Percentiles rank a stretch among this genome's conserved stretches.
phyloP scores from a whole-genome alignment of 2,797 vertebrate species.

The Sebastes vulpes region DNA sequence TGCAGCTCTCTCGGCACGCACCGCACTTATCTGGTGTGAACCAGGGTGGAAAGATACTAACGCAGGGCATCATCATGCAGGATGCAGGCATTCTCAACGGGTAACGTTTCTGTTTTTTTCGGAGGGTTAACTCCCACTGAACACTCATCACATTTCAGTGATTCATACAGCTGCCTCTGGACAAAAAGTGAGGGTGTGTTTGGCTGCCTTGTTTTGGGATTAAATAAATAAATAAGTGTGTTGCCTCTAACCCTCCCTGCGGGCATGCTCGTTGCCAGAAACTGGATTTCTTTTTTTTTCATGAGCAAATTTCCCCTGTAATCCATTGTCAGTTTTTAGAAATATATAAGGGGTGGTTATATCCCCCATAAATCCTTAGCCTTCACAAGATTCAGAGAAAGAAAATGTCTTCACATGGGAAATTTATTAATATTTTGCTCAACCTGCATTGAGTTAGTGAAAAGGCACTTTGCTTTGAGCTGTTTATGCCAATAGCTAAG shows the following conservation, averaged over 20 bases:
- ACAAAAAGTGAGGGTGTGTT: not conserved
- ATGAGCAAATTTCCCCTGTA: not conserved
- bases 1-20: conserved; percentile 33
- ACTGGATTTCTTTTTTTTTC: not conserved
- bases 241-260: not conserved
- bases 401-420: not conserved
- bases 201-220: conserved; percentile 15
- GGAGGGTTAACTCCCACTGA: not conserved
- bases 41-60: conserved; percentile 53
- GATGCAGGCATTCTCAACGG: conserved; percentile 24
- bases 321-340: not conserved
- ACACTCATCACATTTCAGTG: conserved; percentile 31
- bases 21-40: conserved; percentile 60
- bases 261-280: not conserved
- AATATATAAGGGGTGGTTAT: not conserved
- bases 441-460: not conserved
- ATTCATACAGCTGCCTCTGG: conserved; percentile 18
- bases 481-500: not conserved
- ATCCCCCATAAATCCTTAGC: not conserved
- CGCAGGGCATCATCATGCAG: conserved; percentile 21
- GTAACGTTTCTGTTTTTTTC: conserved; percentile 19
- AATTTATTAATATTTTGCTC: not conserved
- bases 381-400: not conserved
- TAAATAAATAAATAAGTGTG: not conserved
- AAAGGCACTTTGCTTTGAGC: not conserved